Evolutionary conservation across 1,140 invertebrate genomes (phyloP).

Genomic region (Nebria ingens): DNA sequence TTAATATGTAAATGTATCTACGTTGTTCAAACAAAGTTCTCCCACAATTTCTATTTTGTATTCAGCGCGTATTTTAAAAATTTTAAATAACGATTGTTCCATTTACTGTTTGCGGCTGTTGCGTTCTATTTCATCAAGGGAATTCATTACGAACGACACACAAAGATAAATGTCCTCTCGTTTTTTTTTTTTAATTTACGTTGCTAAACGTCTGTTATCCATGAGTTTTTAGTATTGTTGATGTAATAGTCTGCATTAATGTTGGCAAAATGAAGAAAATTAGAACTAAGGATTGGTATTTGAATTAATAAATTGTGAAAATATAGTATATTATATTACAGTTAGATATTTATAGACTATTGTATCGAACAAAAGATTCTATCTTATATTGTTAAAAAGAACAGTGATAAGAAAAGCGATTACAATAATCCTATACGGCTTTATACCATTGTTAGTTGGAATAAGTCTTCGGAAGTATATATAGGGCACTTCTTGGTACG

Average conservation of each 20-base stretch:
- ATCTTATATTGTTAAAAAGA: no score
- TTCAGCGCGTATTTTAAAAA: not conserved
- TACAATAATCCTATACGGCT: no score
- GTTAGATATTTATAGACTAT: not conserved
- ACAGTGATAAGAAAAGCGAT: no score
- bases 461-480: no score
- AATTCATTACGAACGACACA: not conserved
- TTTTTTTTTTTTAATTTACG: not conserved
- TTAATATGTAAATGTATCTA: not conserved
- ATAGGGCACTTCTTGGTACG: no score
- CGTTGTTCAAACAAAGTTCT: no score
- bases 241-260: no score
- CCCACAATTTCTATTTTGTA: not conserved
- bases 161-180: not conserved
- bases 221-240: no score
- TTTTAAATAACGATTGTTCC: not conserved
- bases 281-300: not conserved
- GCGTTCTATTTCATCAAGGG: not conserved
- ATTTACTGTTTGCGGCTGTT: not conserved
- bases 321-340: not conserved
- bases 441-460: no score
- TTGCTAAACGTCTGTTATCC: not conserved
- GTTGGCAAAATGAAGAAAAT: no score
- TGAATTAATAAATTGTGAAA: not conserved
- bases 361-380: no score